Conservation (phyloP, 2,888 invertebrate species). For the Adineta ricciae region DNA sequence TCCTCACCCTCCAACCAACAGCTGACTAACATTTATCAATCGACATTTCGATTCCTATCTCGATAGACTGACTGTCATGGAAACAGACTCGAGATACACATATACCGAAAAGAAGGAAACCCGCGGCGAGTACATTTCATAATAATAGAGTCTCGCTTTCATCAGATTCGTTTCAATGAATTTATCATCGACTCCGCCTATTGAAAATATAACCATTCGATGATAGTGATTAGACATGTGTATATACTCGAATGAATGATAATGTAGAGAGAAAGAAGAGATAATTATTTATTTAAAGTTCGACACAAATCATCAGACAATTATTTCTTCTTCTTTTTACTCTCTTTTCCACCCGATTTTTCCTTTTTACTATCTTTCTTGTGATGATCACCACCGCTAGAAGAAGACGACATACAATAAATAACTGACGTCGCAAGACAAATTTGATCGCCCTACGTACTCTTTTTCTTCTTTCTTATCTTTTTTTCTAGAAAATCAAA, state of each 20-base stretch:
- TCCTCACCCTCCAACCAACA: not conserved
- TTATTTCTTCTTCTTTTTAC: not conserved
- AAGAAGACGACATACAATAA: not conserved
- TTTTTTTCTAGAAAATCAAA: not conserved
- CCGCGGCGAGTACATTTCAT: not conserved
- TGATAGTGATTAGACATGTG: not conserved
- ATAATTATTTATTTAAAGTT: not conserved
- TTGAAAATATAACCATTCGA: not conserved
- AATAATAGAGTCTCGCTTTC: not conserved
- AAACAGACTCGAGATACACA: not conserved
- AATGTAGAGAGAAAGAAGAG: not conserved
- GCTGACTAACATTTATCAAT: slow-evolving; percentile 8
- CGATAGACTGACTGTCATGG: not conserved
- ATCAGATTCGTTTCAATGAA: not conserved
- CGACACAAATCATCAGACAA: not conserved
- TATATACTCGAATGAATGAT: not conserved
- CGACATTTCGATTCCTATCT: not conserved
- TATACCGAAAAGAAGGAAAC: not conserved
- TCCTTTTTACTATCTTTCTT: not conserved
- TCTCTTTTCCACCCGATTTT: not conserved
- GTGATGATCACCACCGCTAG: not conserved
- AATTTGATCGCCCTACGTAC: not conserved
- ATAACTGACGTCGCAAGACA: not conserved
- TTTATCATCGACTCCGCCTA: not conserved
- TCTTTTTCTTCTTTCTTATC: not conserved